Evolutionary conservation across 1,140 invertebrate species (phyloP).

Genomic region (Trachymyrmex septentrionalis): DNA sequence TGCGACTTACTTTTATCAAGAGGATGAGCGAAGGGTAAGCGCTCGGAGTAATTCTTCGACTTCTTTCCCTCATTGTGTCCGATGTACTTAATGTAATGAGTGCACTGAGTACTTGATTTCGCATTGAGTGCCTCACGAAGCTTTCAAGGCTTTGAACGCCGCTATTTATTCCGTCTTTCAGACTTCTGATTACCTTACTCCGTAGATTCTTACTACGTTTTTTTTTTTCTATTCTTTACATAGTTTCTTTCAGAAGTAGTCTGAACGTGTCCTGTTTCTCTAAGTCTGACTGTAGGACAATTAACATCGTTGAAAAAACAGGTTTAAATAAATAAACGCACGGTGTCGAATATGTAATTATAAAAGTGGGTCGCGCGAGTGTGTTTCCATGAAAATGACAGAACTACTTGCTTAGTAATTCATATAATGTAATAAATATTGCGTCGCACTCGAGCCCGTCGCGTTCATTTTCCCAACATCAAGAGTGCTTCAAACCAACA

Average conservation of each 20-base stretch:
- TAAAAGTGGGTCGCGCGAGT: constrained; percentile 24
- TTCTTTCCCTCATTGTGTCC: constrained; percentile 39
- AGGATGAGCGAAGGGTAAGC: constrained; percentile 89
- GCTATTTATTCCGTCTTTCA: constrained; percentile 48
- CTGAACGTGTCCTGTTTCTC: neutral
- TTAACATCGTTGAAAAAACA: constrained; percentile 15
- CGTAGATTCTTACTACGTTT: neutral
- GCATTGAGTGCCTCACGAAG: constrained; percentile 33
- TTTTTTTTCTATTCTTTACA: neutral
- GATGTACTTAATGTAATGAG: constrained; percentile 48
- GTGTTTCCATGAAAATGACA: constrained; percentile 33
- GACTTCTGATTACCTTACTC: constrained; percentile 48
- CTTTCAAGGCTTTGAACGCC: constrained; percentile 43
- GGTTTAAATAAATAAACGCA: constrained; percentile 28
- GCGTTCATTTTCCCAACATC: constrained; percentile 43
- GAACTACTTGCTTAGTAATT: constrained; percentile 48
- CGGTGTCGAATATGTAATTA: constrained; percentile 39
- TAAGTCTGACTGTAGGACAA: neutral
- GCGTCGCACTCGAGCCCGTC: constrained; percentile 14
- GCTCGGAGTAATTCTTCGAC: constrained; percentile 24
- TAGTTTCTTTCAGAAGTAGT: neutral
- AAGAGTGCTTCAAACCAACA: constrained; percentile 44
- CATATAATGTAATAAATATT: constrained; percentile 58
- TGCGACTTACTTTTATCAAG: constrained; percentile 90
- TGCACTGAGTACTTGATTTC: constrained; percentile 39